Percentiles rank a stretch among this genome's conserved stretches.
phyloP scores from a whole-genome alignment of 2,888 invertebrate species.

The Himalopsyche tibetana region DNA sequence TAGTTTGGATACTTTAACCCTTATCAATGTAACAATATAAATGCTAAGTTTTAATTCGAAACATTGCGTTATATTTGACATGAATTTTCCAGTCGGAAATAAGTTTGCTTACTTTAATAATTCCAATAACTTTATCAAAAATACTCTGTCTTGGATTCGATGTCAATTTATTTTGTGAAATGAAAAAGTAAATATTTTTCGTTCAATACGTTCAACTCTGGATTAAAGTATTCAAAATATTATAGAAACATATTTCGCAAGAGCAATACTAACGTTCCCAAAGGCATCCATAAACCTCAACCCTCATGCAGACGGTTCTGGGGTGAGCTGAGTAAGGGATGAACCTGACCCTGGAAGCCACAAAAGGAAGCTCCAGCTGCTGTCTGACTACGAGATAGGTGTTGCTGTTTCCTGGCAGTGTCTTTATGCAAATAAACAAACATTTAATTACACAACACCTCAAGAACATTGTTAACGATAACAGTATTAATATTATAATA shows the following conservation, averaged over 20 bases:
- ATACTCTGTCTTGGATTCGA: background rate
- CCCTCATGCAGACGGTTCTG: conserved; percentile 93
- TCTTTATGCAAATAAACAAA: conserved; percentile 75
- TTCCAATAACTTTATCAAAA: background rate
- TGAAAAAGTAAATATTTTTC: no score
- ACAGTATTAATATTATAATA: no score
- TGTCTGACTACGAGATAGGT: conserved; percentile 85
- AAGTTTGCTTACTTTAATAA: background rate
- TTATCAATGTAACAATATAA: background rate
- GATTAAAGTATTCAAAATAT: conserved; percentile 24
- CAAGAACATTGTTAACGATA: background rate
- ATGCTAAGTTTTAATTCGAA: background rate
- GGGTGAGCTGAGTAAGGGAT: conserved; percentile 91
- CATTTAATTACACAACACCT: background rate
- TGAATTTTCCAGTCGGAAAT: background rate
- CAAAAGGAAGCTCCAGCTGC: conserved; percentile 87
- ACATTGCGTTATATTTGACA: background rate
- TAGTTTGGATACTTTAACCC: background rate
- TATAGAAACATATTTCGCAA: background rate
- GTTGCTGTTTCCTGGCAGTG: conserved; percentile 86
- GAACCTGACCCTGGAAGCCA: conserved; percentile 91
- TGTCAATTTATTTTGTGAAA: no score
- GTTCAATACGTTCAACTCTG: background rate
- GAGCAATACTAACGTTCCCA: conserved; percentile 75
- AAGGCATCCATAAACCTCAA: conserved; percentile 92